These are phyloP conservation scores for Smittia aterrima DNA, from an alignment of 2,888 invertebrate species.

Conservation along the genomic window DNA sequence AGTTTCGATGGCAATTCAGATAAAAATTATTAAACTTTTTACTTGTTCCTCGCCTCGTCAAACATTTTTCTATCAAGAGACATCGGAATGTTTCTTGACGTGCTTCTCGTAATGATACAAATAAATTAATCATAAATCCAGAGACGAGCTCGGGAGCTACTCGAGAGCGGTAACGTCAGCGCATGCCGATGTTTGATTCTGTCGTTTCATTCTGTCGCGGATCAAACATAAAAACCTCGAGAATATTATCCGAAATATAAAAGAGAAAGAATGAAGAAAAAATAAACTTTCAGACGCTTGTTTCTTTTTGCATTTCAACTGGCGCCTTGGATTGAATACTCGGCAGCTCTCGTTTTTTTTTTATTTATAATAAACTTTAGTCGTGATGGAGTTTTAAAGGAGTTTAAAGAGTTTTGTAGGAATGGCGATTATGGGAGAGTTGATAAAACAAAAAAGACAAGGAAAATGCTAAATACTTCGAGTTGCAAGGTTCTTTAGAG, in stretches of 20 bases:
- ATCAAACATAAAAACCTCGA: slow-evolving; percentile 14
- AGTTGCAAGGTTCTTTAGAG: not conserved
- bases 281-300: slow-evolving; percentile 23
- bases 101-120: not conserved
- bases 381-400: slow-evolving; percentile 27
- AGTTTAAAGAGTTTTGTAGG: not conserved
- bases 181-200: not conserved
- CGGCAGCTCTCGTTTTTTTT: not conserved
- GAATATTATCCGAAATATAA: slow-evolving; percentile 27
- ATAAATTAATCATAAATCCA: slow-evolving; percentile 1
- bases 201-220: not conserved
- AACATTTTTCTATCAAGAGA: not conserved
- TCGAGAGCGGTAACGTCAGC: not conserved
- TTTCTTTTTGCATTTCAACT: slow-evolving; percentile 38
- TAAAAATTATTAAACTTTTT: slow-evolving; percentile 1
- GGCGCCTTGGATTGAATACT: slow-evolving; percentile 30
- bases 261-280: not conserved
- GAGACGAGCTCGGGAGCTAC: not conserved
- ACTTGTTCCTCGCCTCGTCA: not conserved
- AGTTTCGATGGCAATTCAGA: not conserved
- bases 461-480: not conserved
- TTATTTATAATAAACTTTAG: not conserved
- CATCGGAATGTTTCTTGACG: not conserved
- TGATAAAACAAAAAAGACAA: not conserved
- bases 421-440: slow-evolving; percentile 7